Evolutionary conservation across 2,888 invertebrate genomes (phyloP).

Genomic region (Watsonalla binaria): DNA sequence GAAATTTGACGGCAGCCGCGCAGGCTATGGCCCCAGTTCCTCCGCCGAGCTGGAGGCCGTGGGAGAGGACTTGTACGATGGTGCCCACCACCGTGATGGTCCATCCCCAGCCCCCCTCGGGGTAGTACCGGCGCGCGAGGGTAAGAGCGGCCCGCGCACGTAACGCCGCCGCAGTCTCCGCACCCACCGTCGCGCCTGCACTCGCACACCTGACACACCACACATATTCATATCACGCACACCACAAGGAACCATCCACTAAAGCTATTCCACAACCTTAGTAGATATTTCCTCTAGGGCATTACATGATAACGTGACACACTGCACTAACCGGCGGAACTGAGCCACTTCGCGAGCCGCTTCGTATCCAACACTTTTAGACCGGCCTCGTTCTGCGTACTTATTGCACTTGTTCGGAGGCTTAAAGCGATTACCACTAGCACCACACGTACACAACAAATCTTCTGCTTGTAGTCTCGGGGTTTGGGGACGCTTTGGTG

Average conservation of each 20-base stretch:
- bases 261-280: constrained; percentile 15
- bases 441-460: constrained; percentile 64
- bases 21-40: constrained; percentile 81
- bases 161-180: constrained; percentile 67
- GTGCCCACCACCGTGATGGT: constrained; percentile 85
- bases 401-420: constrained; percentile 40
- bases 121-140: constrained; percentile 87
- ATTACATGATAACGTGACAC: constrained; percentile 13
- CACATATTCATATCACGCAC: constrained; percentile 29
- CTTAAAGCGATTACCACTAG: constrained; percentile 42
- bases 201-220: constrained; percentile 72
- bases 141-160: constrained; percentile 81
- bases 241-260: constrained; percentile 18
- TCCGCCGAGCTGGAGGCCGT: constrained; percentile 86
- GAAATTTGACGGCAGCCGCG: constrained; percentile 80
- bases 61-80: constrained; percentile 84
- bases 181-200: constrained; percentile 66
- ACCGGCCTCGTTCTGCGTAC: constrained; percentile 65
- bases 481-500: constrained; percentile 32
- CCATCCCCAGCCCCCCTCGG: constrained; percentile 94
- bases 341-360: constrained; percentile 69
- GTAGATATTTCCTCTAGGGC: constrained; percentile 18
- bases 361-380: constrained; percentile 75
- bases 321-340: constrained; percentile 70
- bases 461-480: constrained; percentile 48